These are phyloP conservation scores for Eurosta solidaginis DNA, from an alignment of 1,140 invertebrate species.

Conservation along the genomic window DNA sequence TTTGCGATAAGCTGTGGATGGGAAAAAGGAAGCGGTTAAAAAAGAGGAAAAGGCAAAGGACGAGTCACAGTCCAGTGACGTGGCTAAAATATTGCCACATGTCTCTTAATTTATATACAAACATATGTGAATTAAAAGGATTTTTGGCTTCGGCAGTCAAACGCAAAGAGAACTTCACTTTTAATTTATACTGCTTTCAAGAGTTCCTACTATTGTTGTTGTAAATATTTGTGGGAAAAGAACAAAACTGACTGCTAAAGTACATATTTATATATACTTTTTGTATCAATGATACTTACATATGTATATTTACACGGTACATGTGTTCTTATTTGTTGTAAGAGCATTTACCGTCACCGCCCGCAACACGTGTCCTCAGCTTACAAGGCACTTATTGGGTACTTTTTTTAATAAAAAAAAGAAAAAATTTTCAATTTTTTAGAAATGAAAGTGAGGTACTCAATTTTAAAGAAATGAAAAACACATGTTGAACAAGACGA, in stretches of 20 bases:
- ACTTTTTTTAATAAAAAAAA: constrained; percentile 1
- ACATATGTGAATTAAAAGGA: not conserved
- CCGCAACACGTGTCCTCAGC: constrained; percentile 39
- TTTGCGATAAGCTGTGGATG: not conserved
- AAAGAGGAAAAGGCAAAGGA: not conserved
- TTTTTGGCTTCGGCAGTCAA: not conserved
- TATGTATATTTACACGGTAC: constrained; percentile 38
- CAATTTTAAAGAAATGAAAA: constrained; percentile 29
- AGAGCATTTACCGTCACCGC: constrained; percentile 2
- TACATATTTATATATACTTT: not conserved
- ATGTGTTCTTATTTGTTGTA: constrained; percentile 42
- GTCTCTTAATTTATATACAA: no score
- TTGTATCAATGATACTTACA: not conserved
- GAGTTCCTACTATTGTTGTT: not conserved
- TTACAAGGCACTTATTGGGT: not conserved
- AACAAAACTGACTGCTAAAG: not conserved
- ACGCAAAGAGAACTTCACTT: not conserved
- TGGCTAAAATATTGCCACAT: not conserved
- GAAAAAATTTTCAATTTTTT: not conserved
- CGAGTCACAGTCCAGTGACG: not conserved
- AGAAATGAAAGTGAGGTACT: not conserved
- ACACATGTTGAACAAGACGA: constrained; percentile 21
- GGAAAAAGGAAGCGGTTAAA: not conserved
- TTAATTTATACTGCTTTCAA: not conserved
- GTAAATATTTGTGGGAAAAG: not conserved